These are phyloP conservation scores for Chloroclystis v-ata DNA, from an alignment of 2,888 invertebrate species.

Conservation along the genomic window DNA sequence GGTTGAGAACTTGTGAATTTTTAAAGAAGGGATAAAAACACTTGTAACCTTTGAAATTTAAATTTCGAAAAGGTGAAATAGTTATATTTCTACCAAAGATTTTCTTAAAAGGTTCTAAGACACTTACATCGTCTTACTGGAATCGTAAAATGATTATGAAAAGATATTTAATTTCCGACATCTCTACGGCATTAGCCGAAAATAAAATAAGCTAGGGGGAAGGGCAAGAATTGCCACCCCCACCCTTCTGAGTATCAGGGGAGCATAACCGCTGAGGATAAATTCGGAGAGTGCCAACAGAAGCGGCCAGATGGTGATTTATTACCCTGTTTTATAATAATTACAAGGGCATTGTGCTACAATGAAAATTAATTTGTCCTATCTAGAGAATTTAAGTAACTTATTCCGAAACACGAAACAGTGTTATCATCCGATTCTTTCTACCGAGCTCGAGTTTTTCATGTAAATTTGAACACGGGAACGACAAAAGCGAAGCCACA, in stretches of 20 bases:
- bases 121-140: too few species aligned
- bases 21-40: too few species aligned
- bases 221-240: constrained; percentile 58
- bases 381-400: background rate
- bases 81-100: too few species aligned
- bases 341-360: constrained; percentile 56
- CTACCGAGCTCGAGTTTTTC: background rate
- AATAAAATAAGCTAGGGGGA: constrained; percentile 61
- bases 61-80: too few species aligned
- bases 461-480: background rate
- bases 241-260: constrained; percentile 19
- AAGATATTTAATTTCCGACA: constrained; percentile 67
- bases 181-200: constrained; percentile 58
- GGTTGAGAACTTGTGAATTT: too few species aligned
- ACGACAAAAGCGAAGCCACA: background rate
- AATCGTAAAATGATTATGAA: constrained; percentile 14
- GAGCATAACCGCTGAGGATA: constrained; percentile 40
- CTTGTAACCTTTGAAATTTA: too few species aligned
- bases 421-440: background rate
- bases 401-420: background rate
- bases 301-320: constrained; percentile 72
- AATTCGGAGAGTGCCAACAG: constrained; percentile 70
- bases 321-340: constrained; percentile 74
- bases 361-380: constrained; percentile 8
- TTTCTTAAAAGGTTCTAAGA: too few species aligned